A percentile compares a stretch with the other conserved stretches of the same genome.
Conservation (phyloP, 2,888 invertebrate genomes). For the Proisotoma minuta region DNA sequence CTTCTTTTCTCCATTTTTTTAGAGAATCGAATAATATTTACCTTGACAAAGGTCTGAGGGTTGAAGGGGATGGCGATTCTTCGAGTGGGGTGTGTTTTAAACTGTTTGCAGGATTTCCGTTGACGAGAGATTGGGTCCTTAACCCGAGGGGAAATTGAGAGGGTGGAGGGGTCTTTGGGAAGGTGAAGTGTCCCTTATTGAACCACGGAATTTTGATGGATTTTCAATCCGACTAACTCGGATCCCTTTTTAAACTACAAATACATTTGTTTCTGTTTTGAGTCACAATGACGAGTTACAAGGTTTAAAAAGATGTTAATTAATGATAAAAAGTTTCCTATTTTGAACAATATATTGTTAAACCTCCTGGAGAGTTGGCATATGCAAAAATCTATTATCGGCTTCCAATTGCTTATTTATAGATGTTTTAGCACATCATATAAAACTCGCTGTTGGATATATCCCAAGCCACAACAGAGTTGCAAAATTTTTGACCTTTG, state of each 20-base stretch:
- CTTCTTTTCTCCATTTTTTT: no score
- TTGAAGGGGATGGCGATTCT: conserved; percentile 6
- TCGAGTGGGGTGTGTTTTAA: conserved; percentile 24
- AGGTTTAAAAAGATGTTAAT: not conserved
- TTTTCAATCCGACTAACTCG: not conserved
- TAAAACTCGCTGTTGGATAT: not conserved
- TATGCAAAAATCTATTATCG: conserved; percentile 3
- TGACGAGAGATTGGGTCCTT: conserved; percentile 29
- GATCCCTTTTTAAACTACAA: not conserved
- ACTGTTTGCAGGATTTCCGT: conserved; percentile 25
- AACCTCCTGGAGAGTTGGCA: not conserved
- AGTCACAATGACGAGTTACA: no score
- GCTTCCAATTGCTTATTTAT: not conserved
- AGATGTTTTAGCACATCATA: not conserved
- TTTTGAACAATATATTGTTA: no score
- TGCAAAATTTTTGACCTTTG: not conserved
- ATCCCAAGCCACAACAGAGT: not conserved
- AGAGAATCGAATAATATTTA: no score
- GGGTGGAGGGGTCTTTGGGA: conserved; percentile 43
- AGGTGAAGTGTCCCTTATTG: conserved; percentile 44
- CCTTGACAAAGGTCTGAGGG: not conserved
- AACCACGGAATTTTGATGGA: conserved; percentile 47
- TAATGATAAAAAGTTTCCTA: conserved; percentile 1
- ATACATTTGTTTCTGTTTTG: not conserved
- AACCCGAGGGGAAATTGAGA: conserved; percentile 19